A percentile compares a stretch with the other conserved stretches of the same genome.
These are phyloP conservation scores for Melanotaenia parkinsoni DNA, from an alignment of 2,797 vertebrate species.

Conservation along the genomic window DNA sequence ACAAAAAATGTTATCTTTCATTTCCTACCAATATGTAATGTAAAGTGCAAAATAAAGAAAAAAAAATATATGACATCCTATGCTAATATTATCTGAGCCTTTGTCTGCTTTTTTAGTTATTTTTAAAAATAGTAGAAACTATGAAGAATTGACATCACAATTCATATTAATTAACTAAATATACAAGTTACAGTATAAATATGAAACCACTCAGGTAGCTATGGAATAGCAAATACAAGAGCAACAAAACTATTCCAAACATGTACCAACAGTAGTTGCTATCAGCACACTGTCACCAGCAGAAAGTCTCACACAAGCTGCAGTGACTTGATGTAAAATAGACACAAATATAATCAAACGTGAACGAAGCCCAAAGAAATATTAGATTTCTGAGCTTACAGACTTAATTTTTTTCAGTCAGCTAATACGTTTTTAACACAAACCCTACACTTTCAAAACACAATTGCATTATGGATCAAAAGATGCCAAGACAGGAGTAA, in stretches of 20 bases:
- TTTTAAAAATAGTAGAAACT: slow-evolving; percentile 6
- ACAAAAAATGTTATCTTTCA: no score
- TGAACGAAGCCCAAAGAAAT: background rate
- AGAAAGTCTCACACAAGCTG: slow-evolving; percentile 10
- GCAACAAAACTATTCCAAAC: slow-evolving; percentile 10
- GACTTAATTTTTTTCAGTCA: background rate
- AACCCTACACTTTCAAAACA: slow-evolving; percentile 11
- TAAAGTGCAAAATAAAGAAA: slow-evolving; percentile 68
- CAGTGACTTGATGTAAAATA: background rate
- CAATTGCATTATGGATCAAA: slow-evolving; percentile 1
- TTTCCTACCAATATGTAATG: background rate
- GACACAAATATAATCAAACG: background rate
- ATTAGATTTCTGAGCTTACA: slow-evolving; percentile 5
- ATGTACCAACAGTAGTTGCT: slow-evolving; percentile 24
- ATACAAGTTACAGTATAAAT: slow-evolving; percentile 30
- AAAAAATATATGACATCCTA: slow-evolving; percentile 17
- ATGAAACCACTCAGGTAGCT: slow-evolving; percentile 29
- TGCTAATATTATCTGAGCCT: slow-evolving; percentile 6
- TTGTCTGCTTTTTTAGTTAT: slow-evolving; percentile 12
- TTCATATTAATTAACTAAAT: slow-evolving; percentile 21
- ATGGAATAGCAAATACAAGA: slow-evolving; percentile 23
- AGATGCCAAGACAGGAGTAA: background rate
- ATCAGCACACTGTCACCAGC: slow-evolving; percentile 14
- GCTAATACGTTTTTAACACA: background rate
- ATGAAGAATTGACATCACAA: background rate